Base-by-base conservation (phyloP, 1,140 invertebrate genomes). In the Zaprionus gabonicus region DNA sequence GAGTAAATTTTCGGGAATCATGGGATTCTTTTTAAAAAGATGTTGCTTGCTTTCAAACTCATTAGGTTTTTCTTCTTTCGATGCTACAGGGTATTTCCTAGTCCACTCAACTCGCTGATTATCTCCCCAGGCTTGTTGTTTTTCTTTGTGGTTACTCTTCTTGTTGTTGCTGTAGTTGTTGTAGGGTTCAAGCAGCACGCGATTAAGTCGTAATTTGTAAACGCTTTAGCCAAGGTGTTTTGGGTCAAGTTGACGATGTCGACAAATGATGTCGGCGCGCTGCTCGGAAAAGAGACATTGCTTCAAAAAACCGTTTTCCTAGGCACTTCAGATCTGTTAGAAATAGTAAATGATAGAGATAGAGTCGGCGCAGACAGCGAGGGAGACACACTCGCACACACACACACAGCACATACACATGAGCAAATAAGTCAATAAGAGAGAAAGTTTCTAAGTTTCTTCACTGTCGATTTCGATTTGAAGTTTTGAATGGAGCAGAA, bases 141-240 rank as follows among this genome's bases (percentile, higher is more conserved):
- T 46, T 15, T 34, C 28, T 34, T 25, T 44, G 71, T 71, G 69
- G 67, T 44, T 71, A 75, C 41, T 27, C 31, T 74, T 70, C 36
- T 34, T 72, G 20, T 56, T 31, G 34, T 55, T 59, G 38, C 41
- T 38, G 62, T 41, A 46, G 63, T 63, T 71, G 67, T 71, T 63
- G 66, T 55, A 49, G 75, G 70, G 78, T 75, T 82, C 81, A 82
- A 81, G 71, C 81, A 82, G 81, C 82, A 82, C 82, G 82, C 82
- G 82, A 84, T 84, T 84, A 84, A 84, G 82, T 73, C 81, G 81
- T 85, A 80, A 84, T 82, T 84, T 85, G 81, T 85, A 83, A 83
- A 83, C 62, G 71, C 68, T 80, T 84, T 83, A 78, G 78, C 73
- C 83, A 78, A 84, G 82, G 81, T 85, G 82, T 78, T 84, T 84